These are phyloP conservation scores for Gymnothorax reevesii DNA, from an alignment of 2,797 vertebrate species.

Conservation along the genomic window DNA sequence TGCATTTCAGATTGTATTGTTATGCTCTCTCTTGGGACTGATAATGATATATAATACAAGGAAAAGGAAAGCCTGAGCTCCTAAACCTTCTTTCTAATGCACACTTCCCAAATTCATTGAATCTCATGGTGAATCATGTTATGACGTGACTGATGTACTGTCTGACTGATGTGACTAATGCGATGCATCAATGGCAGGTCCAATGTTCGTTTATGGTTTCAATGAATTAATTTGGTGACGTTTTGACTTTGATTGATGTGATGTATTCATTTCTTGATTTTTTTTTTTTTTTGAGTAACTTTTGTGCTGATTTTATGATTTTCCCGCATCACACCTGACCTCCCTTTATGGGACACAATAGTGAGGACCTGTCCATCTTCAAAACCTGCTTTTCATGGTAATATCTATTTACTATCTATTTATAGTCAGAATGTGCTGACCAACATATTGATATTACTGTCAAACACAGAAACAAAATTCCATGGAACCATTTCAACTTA, in stretches of 20 bases:
- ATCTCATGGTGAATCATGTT: no score
- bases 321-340: not conserved
- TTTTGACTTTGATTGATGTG: no score
- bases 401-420: constrained; percentile 16
- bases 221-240: no score
- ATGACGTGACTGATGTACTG: no score
- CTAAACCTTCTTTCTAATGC: not conserved
- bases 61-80: not conserved
- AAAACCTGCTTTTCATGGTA: not conserved
- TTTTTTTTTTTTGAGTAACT: no score
- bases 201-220: no score
- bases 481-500: not conserved
- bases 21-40: no score
- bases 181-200: no score
- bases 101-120: not conserved
- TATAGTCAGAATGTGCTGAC: not conserved
- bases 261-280: no score
- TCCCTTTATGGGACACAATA: not conserved
- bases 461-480: not conserved
- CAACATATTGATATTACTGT: not conserved
- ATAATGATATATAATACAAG: no score
- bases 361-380: not conserved
- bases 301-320: not conserved
- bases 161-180: no score
- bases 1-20: no score